Conservation (phyloP, 2,113 vertebrate genomes). For the Cochlearius cochlearius region DNA sequence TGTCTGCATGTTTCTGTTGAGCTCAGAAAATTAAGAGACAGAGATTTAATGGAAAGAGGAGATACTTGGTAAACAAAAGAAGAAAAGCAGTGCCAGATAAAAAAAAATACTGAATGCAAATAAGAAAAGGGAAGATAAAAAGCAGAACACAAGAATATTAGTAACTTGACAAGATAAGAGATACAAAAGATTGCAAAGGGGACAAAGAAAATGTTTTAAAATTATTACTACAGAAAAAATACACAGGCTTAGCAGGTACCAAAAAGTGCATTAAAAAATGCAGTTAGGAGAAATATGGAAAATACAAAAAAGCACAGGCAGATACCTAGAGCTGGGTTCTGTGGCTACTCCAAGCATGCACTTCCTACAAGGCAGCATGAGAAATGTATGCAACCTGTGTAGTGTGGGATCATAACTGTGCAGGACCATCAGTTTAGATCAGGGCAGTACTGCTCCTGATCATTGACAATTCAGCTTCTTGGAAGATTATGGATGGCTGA, state of each 20-base stretch:
- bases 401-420: not conserved
- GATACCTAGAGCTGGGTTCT: not conserved
- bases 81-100: not conserved
- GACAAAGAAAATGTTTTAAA: not conserved
- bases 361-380: not conserved
- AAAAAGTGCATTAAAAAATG: not conserved
- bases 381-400: not conserved
- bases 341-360: rapidly evolving
- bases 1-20: not conserved
- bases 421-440: not conserved
- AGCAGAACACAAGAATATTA: not conserved
- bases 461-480: not conserved
- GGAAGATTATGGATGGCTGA: not conserved
- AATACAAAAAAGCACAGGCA: not conserved
- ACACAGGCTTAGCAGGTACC: not conserved
- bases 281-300: not conserved
- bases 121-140: not conserved
- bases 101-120: not conserved
- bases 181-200: not conserved
- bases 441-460: not conserved
- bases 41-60: not conserved
- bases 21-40: not conserved
- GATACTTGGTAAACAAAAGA: not conserved
- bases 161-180: not conserved
- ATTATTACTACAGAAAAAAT: not conserved